A percentile compares a stretch with the other conserved stretches of the same genome.
Conservation (phyloP, 2,888 invertebrate genomes). For the Cremastinae sp. region DNA sequence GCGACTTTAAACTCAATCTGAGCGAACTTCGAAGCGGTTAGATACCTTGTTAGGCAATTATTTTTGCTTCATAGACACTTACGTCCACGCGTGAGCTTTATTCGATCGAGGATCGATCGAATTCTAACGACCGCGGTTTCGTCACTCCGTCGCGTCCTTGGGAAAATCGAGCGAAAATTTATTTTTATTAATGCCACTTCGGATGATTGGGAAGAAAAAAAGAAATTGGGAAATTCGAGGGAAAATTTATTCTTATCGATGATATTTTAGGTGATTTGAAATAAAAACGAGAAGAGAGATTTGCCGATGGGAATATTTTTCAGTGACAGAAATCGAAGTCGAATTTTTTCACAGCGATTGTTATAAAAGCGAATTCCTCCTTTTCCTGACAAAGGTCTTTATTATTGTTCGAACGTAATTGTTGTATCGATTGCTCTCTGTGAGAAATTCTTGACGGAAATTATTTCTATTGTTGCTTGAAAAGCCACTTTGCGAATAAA, state of each 20-base stretch:
- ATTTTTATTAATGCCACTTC: no score
- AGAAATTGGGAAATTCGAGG: no score
- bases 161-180: no score
- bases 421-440: slow-evolving; percentile 21
- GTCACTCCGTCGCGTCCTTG: slow-evolving; percentile 20
- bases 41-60: slow-evolving; percentile 52
- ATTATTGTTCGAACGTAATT: slow-evolving; percentile 5
- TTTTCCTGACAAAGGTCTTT: slow-evolving; percentile 41
- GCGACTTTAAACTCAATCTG: slow-evolving; percentile 49
- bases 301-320: no score
- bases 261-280: no score
- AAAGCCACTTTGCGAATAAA: not conserved
- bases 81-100: no score
- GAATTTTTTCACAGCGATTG: slow-evolving; percentile 34
- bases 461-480: slow-evolving; percentile 36
- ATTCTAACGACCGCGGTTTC: slow-evolving; percentile 8
- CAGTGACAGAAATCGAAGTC: slow-evolving; percentile 1
- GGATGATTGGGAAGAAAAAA: no score
- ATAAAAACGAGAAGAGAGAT: no score
- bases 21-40: slow-evolving; percentile 17
- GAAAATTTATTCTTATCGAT: no score
- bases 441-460: slow-evolving; percentile 30
- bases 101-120: not conserved
- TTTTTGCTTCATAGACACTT: slow-evolving; percentile 40
- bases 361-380: slow-evolving; percentile 5